Conservation (phyloP, 2,113 vertebrate genomes). For the Furnarius figulus region DNA sequence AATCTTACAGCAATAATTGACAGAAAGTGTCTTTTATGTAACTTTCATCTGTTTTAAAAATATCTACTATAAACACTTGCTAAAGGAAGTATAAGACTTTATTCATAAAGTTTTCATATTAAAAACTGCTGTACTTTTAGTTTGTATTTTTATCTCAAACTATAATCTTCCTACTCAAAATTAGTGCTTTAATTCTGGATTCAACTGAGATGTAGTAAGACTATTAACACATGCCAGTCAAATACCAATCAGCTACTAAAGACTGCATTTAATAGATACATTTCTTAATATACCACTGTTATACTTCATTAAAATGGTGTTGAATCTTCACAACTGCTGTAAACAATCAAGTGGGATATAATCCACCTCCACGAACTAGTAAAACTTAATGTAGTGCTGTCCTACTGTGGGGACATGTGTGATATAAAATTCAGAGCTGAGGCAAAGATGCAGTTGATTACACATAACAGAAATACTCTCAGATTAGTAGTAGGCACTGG, state of each 20-base stretch:
- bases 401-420: background rate
- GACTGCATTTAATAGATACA: slow-evolving; percentile 12
- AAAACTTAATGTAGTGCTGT: background rate
- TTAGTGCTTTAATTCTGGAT: background rate
- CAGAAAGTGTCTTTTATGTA: background rate
- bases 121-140: background rate
- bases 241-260: background rate
- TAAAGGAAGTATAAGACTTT: background rate
- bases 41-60: slow-evolving; percentile 4
- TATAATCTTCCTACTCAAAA: slow-evolving; percentile 20
- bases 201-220: slow-evolving; percentile 19
- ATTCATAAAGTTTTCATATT: background rate
- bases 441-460: background rate
- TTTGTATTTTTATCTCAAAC: background rate
- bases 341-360: slow-evolving; percentile 49
- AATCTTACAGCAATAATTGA: background rate
- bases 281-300: slow-evolving; percentile 21
- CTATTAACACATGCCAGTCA: slow-evolving; percentile 50
- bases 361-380: slow-evolving; percentile 29
- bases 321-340: slow-evolving; percentile 19
- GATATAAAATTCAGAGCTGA: background rate
- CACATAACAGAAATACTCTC: background rate
- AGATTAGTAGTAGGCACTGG: background rate
- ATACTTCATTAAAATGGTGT: slow-evolving; percentile 46
- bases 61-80: background rate